Evolutionary conservation across 2,888 invertebrate species (phyloP).

Genomic region (Conops quadrifasciatus): DNA sequence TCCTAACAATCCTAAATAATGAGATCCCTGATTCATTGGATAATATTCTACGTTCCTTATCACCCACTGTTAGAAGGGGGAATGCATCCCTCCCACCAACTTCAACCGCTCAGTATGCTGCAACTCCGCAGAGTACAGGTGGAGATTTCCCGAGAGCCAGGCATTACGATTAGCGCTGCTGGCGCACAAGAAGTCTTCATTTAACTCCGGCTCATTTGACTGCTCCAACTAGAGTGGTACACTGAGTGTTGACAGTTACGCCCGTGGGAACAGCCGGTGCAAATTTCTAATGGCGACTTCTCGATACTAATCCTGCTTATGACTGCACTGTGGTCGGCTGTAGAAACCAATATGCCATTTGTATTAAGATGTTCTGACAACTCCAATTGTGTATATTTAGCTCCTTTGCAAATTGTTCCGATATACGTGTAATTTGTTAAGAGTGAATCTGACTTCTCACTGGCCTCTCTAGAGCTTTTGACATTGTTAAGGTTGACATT

Average conservation of each 20-base stretch:
- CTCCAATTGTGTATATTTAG: slow-evolving; percentile 40
- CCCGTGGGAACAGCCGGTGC: slow-evolving; percentile 56
- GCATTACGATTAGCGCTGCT: slow-evolving; percentile 39
- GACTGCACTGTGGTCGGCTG: slow-evolving; percentile 42
- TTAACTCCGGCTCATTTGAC: not conserved
- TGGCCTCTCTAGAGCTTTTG: slow-evolving; percentile 33
- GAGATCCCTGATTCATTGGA: slow-evolving; percentile 46
- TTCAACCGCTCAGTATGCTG: slow-evolving; percentile 1
- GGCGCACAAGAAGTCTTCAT: not conserved
- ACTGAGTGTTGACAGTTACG: slow-evolving; percentile 64
- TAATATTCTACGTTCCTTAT: no score
- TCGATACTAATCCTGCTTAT: slow-evolving; percentile 60
- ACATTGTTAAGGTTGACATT: slow-evolving; percentile 51
- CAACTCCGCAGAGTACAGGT: slow-evolving; percentile 35
- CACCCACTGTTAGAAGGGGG: no score
- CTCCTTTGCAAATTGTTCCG: slow-evolving; percentile 43
- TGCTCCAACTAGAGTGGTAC: slow-evolving; percentile 42
- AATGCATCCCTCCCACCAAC: not conserved
- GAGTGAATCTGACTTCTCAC: slow-evolving; percentile 25
- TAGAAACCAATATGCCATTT: slow-evolving; percentile 36
- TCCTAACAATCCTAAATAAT: slow-evolving; percentile 38
- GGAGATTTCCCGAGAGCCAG: slow-evolving; percentile 52
- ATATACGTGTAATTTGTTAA: slow-evolving; percentile 48
- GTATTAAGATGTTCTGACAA: slow-evolving; percentile 22
- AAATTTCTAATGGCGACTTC: slow-evolving; percentile 50